Evolutionary conservation across 2,888 invertebrate species (phyloP), one percentile per base, ranked within the genome.

Genomic region (Chrysina gloriosa): DNA sequence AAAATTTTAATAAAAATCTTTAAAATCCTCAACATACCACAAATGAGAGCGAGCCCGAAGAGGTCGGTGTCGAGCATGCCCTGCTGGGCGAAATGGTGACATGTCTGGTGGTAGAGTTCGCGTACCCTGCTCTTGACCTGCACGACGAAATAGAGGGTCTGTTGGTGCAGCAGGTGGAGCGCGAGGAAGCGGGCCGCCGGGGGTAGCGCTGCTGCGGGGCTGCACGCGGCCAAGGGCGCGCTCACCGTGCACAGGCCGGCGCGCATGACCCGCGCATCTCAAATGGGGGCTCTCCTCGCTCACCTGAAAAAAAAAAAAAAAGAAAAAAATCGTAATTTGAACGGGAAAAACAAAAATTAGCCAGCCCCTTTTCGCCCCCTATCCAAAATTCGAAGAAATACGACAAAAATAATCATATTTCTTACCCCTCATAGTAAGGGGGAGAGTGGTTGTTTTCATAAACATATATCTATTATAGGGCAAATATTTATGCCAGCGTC

Each of bases 61-160:
- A 94, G 89, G 81, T 94, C 92, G 80, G 90, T 90, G 84, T 94
- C 94, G 84, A 89, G 88, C 88, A 94, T 90, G 84, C 92, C 92
- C 85, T 91, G 90, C 81, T 92, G 89, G 80, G 90, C 90, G 78
- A 94, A 90, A 85, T 94, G 91, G 72, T 89, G 86, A 83, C 90
- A 91, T 86, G 92, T 92, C 83, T 93, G 90, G 77, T 89, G 87
- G 82, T 93, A 92, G 75, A 95, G 89, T 83, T 95, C 93, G 81
- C 91, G 91, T 81, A 93, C 92, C 84, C 91, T 89, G 76, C 93
- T 90, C 85, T 94, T 95, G 81, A 91, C 91, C 89, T 94, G 89
- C 75, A 89, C 83, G 69, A 84, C 78, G 79, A 87, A 87, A 79
- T 86, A 86, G 75, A 87, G 84, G 69, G 86, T 86, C 77, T 86